Conservation (phyloP, 2,797 vertebrate species). For the Anisognathus igniventris region DNA sequence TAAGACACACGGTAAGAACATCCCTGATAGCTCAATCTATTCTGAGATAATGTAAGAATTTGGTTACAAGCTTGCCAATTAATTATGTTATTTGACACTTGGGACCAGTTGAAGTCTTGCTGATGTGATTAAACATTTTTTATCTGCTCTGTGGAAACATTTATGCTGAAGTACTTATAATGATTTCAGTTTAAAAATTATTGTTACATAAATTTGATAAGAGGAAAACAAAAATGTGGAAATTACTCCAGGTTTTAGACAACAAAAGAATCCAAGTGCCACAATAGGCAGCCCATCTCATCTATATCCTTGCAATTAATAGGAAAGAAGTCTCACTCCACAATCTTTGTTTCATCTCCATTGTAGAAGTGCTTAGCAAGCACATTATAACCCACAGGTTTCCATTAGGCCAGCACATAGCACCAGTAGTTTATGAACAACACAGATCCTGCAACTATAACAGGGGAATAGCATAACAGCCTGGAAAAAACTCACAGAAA, state of each 20-base stretch:
- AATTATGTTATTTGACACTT: constrained; percentile 37
- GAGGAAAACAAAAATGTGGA: neutral
- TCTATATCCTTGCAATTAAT: constrained; percentile 18
- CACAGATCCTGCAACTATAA: neutral
- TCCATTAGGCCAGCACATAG: neutral
- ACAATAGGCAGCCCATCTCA: neutral
- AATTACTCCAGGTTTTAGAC: constrained; percentile 7
- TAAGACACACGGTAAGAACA: neutral
- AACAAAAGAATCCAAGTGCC: neutral
- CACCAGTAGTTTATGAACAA: constrained; percentile 27
- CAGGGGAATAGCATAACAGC: neutral
- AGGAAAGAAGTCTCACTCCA: neutral
- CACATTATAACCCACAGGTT: constrained; percentile 25
- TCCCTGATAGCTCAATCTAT: neutral
- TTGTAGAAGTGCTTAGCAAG: constrained; percentile 40
- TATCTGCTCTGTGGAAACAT: neutral
- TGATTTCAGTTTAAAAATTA: neutral
- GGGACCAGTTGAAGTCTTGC: neutral
- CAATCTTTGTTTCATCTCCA: constrained; percentile 6
- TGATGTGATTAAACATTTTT: constrained; percentile 32
- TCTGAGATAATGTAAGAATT: neutral
- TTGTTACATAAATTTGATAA: neutral
- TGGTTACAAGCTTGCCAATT: neutral
- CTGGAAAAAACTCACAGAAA: neutral
- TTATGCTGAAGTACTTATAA: neutral